These are phyloP conservation scores for Drosophila pruinosa DNA, from an alignment of 1,140 invertebrate genomes.

Conservation along the genomic window DNA sequence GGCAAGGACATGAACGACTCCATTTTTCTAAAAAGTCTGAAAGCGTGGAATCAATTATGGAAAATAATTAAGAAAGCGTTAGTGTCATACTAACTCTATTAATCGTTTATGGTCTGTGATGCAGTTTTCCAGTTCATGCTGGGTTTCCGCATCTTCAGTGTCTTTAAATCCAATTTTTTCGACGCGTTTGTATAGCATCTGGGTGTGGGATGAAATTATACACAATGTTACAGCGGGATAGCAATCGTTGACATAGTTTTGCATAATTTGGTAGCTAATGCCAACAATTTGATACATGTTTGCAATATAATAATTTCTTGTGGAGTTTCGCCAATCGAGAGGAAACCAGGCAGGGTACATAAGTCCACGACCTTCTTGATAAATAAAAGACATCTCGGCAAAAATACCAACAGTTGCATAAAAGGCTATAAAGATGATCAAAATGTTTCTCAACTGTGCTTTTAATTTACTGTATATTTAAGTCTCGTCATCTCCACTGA, in stretches of 20 bases:
- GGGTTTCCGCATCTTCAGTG: neutral
- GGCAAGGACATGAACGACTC: conserved; percentile 63
- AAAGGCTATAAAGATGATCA: conserved; percentile 49
- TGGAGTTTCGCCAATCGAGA: conserved; percentile 56
- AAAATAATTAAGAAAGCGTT: neutral
- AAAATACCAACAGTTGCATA: conserved; percentile 51
- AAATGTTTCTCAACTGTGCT: conserved; percentile 46
- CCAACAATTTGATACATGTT: conserved; percentile 62
- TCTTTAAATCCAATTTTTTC: conserved; percentile 37
- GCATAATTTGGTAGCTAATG: conserved; percentile 45
- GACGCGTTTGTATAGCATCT: conserved; percentile 56
- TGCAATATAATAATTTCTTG: conserved; percentile 51
- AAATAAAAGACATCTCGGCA: conserved; percentile 57
- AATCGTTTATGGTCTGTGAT: conserved; percentile 64
- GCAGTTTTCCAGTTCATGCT: conserved; percentile 40
- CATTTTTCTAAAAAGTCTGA: conserved; percentile 50
- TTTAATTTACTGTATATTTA: conserved; percentile 37
- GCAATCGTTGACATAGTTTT: conserved; percentile 67
- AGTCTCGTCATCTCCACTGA: conserved; percentile 17
- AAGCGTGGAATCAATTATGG: neutral
- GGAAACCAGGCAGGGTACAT: conserved; percentile 76
- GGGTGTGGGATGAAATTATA: conserved; percentile 58
- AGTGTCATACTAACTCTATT: conserved; percentile 41
- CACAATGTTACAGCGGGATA: conserved; percentile 60
- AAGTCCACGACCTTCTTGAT: conserved; percentile 40